Evolutionary conservation across 2,113 vertebrate genomes (phyloP), one percentile per base, ranked within the genome.

Genomic region (Chionodraco myersi): DNA sequence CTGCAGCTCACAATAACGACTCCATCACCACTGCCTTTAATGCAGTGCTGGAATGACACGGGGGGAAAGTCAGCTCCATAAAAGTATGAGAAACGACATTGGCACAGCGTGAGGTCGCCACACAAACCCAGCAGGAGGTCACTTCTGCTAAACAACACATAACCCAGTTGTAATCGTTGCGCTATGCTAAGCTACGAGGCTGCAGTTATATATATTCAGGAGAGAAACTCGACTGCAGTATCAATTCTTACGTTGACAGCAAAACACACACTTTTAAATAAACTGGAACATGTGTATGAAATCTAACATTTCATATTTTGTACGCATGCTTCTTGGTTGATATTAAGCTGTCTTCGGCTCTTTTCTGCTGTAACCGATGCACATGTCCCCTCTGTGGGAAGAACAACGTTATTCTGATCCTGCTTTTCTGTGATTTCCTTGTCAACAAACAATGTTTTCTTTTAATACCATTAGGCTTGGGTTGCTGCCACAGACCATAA

Each of bases 41-140:
- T 16, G 49, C 18, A 16, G 6, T 11, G 26, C 53, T 0, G 1
- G 8, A n/a, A 18, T n/a, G 1, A 41, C 23, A 36, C 9, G 16
- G 44, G 12, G 60, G 18, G 9, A 18, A 16, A 26, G 14, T 57
- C 13, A 2, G 30, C 48, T 69, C 44, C 26, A 66, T 16, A 41
- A 14, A 59, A 45, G 54, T 30, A 1, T n/a, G 44, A 68, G 36
- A 57, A 58, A 72, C 68, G 26, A 67, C 54, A 66, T 47, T 16
- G 58, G 52, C 23, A 36, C 8, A n/a, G 65, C 9, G 48, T 21
- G 30, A 36, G 59, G 70, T 80, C 80, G 44, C 80, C 56, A 56
- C 45, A 74, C 64, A 80, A 81, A 73, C 30, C 4, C 62, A 23
- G 48, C n/a, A 57, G 77, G 77, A 81, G 65, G 60, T 44, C 41